These are phyloP conservation scores for Drosophila histrio DNA, from an alignment of 2,888 invertebrate genomes.

Conservation along the genomic window DNA sequence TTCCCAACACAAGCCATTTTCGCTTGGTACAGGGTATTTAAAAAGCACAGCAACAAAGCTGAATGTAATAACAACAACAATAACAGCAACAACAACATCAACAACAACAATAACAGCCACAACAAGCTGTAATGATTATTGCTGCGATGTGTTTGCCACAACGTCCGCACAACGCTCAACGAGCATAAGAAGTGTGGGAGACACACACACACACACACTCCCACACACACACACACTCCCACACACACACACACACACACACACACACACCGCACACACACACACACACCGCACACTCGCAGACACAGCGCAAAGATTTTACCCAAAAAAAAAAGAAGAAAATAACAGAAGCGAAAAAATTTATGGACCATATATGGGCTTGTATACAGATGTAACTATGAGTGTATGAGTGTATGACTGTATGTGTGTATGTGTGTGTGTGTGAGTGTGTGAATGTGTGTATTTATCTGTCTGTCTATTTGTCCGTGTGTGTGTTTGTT, in stretches of 20 bases:
- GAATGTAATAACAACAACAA: slow-evolving; percentile 70
- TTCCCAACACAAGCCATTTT: neutral
- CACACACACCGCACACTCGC: neutral
- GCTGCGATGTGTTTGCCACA: slow-evolving; percentile 76
- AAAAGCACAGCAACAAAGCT: slow-evolving; percentile 31
- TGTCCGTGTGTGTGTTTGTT: slow-evolving; percentile 12
- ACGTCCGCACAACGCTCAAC: slow-evolving; percentile 51
- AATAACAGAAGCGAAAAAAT: slow-evolving; percentile 44
- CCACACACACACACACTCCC: slow-evolving; percentile 4
- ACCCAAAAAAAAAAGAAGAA: slow-evolving; percentile 19
- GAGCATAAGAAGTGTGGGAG: slow-evolving; percentile 6
- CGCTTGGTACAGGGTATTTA: slow-evolving; percentile 2
- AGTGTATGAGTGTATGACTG: neutral
- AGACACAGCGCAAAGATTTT: slow-evolving; percentile 33
- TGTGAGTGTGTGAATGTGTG: slow-evolving; percentile 2
- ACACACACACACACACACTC: neutral
- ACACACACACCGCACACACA: slow-evolving; percentile 1
- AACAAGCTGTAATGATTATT: slow-evolving; percentile 76
- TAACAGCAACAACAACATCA: slow-evolving; percentile 25
- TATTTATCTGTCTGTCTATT: neutral
- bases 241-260: slow-evolving; percentile 18
- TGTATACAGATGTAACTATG: slow-evolving; percentile 33
- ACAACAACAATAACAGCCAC: slow-evolving; percentile 51
- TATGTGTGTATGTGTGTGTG: neutral
- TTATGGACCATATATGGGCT: slow-evolving; percentile 67